Conservation (phyloP, 2,113 vertebrate genomes). For the Albula glossodonta region DNA sequence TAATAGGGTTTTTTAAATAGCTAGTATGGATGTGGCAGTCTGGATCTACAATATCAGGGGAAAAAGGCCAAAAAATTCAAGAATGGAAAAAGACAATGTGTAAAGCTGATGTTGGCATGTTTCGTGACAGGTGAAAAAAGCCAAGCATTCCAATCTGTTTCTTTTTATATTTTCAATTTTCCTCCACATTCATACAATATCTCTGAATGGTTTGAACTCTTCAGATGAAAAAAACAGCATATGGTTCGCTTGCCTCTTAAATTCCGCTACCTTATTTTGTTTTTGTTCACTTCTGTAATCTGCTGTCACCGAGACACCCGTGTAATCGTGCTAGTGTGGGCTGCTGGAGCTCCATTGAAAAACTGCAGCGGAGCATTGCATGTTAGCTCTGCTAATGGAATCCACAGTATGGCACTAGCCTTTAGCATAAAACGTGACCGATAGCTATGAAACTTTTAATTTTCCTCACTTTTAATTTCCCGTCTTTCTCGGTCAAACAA, state of each 20-base stretch:
- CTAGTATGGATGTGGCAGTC: neutral
- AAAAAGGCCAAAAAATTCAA: too few species aligned
- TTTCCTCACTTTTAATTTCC: neutral
- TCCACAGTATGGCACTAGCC: neutral
- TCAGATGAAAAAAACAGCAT: constrained; percentile 16
- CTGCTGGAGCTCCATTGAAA: neutral
- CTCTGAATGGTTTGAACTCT: neutral
- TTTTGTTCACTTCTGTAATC: constrained; percentile 6
- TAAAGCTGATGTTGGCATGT: neutral
- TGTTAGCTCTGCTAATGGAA: neutral
- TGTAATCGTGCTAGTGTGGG: neutral
- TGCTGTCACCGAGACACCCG: neutral
- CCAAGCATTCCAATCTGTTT: neutral
- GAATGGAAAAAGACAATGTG: too few species aligned
- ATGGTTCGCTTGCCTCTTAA: constrained; percentile 1
- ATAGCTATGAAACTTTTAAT: neutral
- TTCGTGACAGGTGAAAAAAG: neutral
- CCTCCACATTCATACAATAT: neutral
- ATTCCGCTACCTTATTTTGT: constrained; percentile 5
- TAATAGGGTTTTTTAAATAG: too few species aligned
- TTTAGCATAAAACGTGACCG: neutral
- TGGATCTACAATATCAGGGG: too few species aligned
- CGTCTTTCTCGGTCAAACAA: neutral
- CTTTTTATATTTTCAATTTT: neutral
- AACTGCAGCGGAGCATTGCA: neutral